phyloP scores from a whole-genome alignment of 2,113 vertebrate species.

The Equus przewalskii region DNA sequence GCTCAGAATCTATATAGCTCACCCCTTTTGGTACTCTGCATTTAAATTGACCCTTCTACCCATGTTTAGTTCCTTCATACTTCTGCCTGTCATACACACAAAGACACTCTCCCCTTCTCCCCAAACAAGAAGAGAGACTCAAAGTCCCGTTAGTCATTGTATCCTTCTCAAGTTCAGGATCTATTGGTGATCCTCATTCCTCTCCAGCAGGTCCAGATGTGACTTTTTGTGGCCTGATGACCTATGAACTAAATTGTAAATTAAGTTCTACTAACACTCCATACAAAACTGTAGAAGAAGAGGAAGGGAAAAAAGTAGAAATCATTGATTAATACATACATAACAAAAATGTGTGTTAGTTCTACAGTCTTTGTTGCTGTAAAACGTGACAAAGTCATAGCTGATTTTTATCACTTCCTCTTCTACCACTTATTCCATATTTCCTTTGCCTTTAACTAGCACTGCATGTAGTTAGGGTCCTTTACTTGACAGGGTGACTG shows the following conservation, averaged over 20 bases:
- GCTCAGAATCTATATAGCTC: background rate
- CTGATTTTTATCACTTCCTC: background rate
- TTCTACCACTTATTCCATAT: background rate
- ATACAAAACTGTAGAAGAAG: background rate
- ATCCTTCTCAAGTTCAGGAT: background rate
- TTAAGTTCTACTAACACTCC: background rate
- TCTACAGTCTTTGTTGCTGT: background rate
- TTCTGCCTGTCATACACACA: background rate
- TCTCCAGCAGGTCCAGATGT: background rate
- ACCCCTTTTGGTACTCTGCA: background rate
- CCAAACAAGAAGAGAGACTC: background rate
- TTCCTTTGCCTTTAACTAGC: background rate
- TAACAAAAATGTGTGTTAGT: background rate
- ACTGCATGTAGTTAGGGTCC: background rate
- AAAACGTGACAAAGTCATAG: background rate
- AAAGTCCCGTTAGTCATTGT: background rate
- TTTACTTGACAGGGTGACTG: background rate
- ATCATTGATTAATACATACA: background rate
- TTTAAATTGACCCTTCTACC: background rate
- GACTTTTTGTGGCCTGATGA: background rate
- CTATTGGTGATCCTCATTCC: background rate
- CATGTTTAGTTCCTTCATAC: background rate
- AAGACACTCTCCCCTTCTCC: background rate
- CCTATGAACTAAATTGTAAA: conserved; percentile 1
- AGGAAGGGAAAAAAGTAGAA: background rate